These are phyloP conservation scores for Sebastes kiyomatsui DNA, from an alignment of 2,797 vertebrate genomes.

Conservation along the genomic window DNA sequence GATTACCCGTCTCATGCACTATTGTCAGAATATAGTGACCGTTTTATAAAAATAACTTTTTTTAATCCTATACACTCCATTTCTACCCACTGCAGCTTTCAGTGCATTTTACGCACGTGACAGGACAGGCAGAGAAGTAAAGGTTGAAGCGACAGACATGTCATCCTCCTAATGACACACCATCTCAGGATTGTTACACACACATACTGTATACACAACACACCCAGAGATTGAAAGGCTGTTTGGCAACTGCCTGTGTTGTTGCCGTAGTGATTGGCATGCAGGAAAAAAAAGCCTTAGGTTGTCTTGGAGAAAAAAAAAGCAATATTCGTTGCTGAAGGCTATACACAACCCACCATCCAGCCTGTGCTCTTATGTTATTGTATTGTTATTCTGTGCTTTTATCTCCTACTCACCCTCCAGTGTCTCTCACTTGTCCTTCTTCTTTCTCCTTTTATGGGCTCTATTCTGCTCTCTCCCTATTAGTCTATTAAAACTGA, in stretches of 20 bases:
- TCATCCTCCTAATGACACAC: constrained; percentile 13
- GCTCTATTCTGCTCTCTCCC: neutral
- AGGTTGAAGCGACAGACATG: constrained; percentile 17
- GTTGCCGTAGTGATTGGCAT: constrained; percentile 26
- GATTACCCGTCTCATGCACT: too few relatives aligned
- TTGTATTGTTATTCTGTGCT: neutral
- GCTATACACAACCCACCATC: neutral
- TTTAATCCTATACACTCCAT: too few relatives aligned
- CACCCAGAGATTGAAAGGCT: constrained; percentile 12
- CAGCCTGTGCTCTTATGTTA: constrained; percentile 1
- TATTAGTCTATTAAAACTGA: neutral
- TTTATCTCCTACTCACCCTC: neutral
- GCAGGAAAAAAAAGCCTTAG: constrained; percentile 1
- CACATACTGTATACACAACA: neutral
- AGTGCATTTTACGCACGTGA: neutral
- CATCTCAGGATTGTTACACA: neutral
- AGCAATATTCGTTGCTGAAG: constrained; percentile 16
- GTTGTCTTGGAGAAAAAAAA: neutral
- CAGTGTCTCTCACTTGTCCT: neutral
- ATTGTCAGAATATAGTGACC: too few relatives aligned
- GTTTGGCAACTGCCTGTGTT: constrained; percentile 15
- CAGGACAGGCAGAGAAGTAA: neutral
- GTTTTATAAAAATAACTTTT: too few relatives aligned
- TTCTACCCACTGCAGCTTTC: neutral
- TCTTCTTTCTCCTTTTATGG: neutral